Conservation (phyloP, 2,797 vertebrate species). For the Glossophaga mutica region DNA sequence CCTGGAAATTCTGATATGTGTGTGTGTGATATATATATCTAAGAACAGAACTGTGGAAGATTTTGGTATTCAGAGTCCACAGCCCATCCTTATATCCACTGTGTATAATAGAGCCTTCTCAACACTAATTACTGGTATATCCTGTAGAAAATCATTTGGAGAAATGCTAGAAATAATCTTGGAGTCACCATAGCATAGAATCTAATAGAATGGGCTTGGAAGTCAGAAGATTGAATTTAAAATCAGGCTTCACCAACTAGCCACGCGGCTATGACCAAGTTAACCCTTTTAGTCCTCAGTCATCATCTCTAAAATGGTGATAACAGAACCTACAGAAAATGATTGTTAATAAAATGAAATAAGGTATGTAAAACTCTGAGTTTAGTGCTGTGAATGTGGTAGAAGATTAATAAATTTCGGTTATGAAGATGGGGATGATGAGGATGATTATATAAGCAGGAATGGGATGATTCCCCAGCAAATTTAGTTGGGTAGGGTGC, state of each 20-base stretch:
- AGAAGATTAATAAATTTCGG: background rate
- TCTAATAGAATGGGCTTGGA: background rate
- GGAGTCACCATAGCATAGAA: background rate
- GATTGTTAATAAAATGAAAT: background rate
- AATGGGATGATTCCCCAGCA: background rate
- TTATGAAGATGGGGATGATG: background rate
- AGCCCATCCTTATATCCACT: background rate
- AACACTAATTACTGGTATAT: background rate
- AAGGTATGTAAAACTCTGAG: background rate
- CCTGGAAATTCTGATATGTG: background rate
- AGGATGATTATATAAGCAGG: background rate
- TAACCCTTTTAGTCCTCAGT: background rate
- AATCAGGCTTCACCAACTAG: background rate
- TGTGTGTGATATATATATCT: too few species aligned
- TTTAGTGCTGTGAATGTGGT: background rate
- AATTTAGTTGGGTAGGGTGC: background rate
- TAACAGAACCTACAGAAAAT: background rate
- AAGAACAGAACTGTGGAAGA: background rate
- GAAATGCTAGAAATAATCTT: background rate
- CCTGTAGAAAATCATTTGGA: background rate
- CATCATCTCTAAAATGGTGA: background rate
- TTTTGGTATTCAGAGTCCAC: background rate
- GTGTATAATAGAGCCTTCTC: background rate
- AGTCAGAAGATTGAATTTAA: background rate
- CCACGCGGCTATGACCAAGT: background rate